These are phyloP conservation scores for Vespertilio murinus DNA, from an alignment of 2,797 vertebrate genomes.

Conservation along the genomic window DNA sequence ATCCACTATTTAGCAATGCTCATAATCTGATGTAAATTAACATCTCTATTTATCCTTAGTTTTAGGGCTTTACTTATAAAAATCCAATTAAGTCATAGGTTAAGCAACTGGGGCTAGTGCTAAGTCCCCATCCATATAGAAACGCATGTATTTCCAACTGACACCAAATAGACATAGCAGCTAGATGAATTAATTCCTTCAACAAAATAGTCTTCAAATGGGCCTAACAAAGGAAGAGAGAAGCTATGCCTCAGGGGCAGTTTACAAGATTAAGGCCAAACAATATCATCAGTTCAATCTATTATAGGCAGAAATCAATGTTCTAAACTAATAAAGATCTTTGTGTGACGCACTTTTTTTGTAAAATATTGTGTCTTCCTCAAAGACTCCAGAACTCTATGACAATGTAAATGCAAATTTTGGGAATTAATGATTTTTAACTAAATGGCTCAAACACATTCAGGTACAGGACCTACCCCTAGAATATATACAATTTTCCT, in stretches of 20 bases:
- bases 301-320: neutral
- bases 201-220: constrained; percentile 18
- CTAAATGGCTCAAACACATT: neutral
- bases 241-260: neutral
- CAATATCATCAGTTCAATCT: neutral
- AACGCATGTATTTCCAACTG: constrained; percentile 28
- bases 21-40: constrained; percentile 41
- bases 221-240: neutral
- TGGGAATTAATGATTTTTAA: neutral
- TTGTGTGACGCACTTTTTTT: neutral
- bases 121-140: neutral
- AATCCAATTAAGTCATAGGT: constrained; percentile 42
- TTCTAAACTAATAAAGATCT: neutral
- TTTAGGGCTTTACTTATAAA: constrained; percentile 46
- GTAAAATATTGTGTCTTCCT: constrained; percentile 18
- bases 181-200: constrained; percentile 33
- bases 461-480: neutral
- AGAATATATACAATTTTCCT: neutral
- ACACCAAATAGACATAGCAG: constrained; percentile 32
- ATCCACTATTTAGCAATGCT: constrained; percentile 10
- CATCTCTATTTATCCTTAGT: constrained; percentile 56
- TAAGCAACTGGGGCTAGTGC: constrained; percentile 7
- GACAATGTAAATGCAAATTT: neutral
- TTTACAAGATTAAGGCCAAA: neutral
- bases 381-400: neutral